Evolutionary conservation across 2,113 vertebrate species (phyloP).

Genomic region (Eubucco bourcierii): DNA sequence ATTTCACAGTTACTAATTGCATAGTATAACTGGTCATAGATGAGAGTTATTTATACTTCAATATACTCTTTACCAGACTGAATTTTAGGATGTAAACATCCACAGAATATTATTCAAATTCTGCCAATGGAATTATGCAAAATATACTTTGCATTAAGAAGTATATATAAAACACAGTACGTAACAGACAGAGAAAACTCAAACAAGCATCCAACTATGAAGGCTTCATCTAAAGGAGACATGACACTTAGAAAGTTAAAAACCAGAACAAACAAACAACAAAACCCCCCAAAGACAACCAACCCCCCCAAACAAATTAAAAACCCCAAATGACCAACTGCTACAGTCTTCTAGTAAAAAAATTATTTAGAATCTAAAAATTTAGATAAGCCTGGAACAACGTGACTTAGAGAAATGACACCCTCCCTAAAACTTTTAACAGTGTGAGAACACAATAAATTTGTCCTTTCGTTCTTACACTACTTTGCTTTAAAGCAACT

Average conservation of each 20-base stretch:
- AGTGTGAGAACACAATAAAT: background rate
- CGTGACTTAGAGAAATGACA: rapidly evolving
- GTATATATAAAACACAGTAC: background rate
- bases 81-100: background rate
- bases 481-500: background rate
- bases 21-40: background rate
- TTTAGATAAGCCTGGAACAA: background rate
- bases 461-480: too few relatives aligned
- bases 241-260: background rate
- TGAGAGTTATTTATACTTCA: rapidly evolving
- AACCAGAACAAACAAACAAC: background rate
- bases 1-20: background rate
- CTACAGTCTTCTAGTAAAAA: background rate
- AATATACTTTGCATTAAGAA: background rate
- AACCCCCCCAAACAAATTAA: too few relatives aligned
- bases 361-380: background rate
- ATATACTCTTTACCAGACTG: background rate
- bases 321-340: too few relatives aligned
- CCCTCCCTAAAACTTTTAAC: background rate
- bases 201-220: background rate
- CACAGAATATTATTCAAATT: background rate
- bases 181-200: background rate
- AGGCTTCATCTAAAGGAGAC: rapidly evolving
- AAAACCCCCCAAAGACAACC: too few relatives aligned
- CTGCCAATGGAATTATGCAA: background rate